A percentile compares a stretch with the other conserved stretches of the same genome.
Conservation (phyloP, 1,140 invertebrate species). For the Drosophila sulfurigaster region DNA sequence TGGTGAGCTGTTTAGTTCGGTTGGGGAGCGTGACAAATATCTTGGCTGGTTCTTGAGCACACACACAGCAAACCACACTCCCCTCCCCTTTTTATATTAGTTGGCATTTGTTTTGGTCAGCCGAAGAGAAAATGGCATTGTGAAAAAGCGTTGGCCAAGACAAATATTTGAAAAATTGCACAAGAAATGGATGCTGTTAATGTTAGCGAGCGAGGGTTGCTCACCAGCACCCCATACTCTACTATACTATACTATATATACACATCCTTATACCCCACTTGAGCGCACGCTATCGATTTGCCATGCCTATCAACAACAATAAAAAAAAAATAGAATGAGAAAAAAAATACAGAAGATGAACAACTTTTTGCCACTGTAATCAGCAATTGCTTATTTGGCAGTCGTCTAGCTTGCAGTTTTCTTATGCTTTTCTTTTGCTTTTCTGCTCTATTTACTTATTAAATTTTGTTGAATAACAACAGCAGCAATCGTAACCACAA, state of each 20-base stretch:
- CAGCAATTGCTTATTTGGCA: constrained; percentile 69
- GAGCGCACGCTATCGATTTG: constrained; percentile 63
- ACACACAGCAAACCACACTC: not conserved
- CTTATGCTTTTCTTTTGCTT: no score
- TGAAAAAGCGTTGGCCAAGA: constrained; percentile 51
- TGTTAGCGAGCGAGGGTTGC: constrained; percentile 42
- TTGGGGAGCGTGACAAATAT: constrained; percentile 63
- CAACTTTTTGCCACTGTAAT: constrained; percentile 30
- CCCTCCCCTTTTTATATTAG: constrained; percentile 50
- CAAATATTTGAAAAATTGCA: constrained; percentile 80
- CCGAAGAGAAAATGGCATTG: not conserved
- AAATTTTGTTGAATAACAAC: constrained; percentile 72
- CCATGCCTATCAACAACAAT: constrained; percentile 38
- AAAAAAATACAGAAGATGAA: constrained; percentile 8
- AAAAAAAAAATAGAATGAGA: constrained; percentile 3
- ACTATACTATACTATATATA: no score
- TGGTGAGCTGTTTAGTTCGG: not conserved
- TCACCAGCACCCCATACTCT: not conserved
- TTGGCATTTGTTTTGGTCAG: constrained; percentile 76
- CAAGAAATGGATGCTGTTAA: constrained; percentile 72
- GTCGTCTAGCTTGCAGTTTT: constrained; percentile 44
- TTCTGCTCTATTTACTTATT: constrained; percentile 80
- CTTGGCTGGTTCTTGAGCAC: constrained; percentile 60
- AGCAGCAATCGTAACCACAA: constrained; percentile 10
- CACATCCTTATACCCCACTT: constrained; percentile 31